Conservation (phyloP, 1,140 invertebrate species). For the Drosophila aff. region DNA sequence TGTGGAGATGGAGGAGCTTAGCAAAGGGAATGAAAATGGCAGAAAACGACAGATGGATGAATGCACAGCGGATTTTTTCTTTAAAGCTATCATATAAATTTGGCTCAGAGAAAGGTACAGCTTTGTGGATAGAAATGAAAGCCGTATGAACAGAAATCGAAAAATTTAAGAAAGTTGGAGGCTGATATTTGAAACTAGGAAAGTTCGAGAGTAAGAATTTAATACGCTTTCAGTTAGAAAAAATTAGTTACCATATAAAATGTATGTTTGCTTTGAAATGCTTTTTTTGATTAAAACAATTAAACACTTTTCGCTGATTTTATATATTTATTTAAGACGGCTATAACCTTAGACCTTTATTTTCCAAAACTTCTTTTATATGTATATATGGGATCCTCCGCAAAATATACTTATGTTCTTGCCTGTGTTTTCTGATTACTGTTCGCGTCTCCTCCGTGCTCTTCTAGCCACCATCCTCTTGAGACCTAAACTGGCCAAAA, state of each 20-base stretch:
- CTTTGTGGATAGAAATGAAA: background rate
- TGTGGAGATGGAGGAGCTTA: slow-evolving; percentile 33
- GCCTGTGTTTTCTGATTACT: background rate
- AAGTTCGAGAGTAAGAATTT: background rate
- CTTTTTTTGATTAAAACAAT: background rate
- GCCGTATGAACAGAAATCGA: background rate
- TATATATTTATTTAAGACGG: background rate
- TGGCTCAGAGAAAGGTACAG: background rate
- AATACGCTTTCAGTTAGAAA: background rate
- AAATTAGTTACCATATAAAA: background rate
- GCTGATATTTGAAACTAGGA: background rate
- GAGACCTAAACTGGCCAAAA: slow-evolving; percentile 50
- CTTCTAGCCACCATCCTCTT: slow-evolving; percentile 22
- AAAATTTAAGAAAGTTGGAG: background rate
- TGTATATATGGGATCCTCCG: background rate
- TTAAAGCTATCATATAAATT: slow-evolving; percentile 49
- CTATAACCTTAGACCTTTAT: background rate
- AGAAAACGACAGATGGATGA: slow-evolving; percentile 39
- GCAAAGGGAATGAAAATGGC: slow-evolving; percentile 29
- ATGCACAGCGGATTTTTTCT: slow-evolving; percentile 27
- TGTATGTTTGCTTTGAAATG: background rate
- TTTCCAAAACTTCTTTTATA: background rate
- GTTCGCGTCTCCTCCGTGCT: background rate
- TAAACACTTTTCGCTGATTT: background rate
- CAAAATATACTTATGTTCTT: slow-evolving; percentile 10